Evolutionary conservation across 2,113 vertebrate genomes (phyloP).

Genomic region (Crotalus horridus): DNA sequence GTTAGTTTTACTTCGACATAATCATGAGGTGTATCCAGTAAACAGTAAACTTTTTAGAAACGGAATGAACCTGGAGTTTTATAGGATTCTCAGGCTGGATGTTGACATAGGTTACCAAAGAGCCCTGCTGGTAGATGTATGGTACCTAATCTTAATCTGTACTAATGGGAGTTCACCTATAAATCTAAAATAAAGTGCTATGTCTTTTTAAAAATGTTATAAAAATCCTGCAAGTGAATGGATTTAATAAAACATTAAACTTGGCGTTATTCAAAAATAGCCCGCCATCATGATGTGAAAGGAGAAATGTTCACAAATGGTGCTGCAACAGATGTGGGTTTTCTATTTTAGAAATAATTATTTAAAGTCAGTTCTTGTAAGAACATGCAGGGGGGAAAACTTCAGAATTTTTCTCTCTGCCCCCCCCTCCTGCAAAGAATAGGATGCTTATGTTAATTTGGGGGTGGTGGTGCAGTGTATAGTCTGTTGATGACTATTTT

Average conservation of each 20-base stretch:
- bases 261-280: conserved; percentile 29
- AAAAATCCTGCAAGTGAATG: conserved; percentile 1
- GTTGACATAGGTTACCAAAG: background rate
- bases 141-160: background rate
- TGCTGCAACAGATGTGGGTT: conserved; percentile 34
- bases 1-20: no score
- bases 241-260: conserved; percentile 8
- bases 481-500: background rate
- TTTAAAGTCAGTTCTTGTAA: conserved; percentile 8
- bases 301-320: conserved; percentile 9
- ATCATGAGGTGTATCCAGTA: no score
- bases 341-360: conserved; percentile 7
- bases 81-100: no score
- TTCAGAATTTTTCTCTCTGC: conserved; percentile 14
- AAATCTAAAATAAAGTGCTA: conserved; percentile 26
- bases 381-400: background rate
- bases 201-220: background rate
- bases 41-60: no score
- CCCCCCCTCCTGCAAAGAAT: background rate
- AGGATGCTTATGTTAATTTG: conserved; percentile 1
- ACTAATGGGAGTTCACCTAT: conserved; percentile 8
- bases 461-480: background rate
- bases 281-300: background rate
- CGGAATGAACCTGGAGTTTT: no score
- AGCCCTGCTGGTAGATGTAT: background rate